Evolutionary conservation across 1,140 invertebrate genomes (phyloP).

Genomic region (Nasonia longicornis): DNA sequence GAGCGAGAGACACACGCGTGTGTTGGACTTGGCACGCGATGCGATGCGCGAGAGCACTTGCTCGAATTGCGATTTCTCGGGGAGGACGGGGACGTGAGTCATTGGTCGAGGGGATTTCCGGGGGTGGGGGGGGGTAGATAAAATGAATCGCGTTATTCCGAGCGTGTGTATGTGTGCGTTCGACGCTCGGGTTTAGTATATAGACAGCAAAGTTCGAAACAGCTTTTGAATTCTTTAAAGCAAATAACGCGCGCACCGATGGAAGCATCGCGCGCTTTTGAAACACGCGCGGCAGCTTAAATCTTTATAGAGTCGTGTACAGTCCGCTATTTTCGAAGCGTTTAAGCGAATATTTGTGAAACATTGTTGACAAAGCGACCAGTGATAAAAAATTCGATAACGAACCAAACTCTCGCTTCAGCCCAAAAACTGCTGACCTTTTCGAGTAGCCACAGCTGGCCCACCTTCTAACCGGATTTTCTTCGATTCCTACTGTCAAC

Average conservation of each 20-base stretch:
- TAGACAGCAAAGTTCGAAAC: no score
- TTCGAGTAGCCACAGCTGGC: not conserved
- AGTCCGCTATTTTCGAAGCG: no score
- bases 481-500: not conserved
- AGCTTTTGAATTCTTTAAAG: no score
- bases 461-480: not conserved
- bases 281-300: no score
- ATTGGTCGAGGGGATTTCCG: not conserved
- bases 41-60: constrained; percentile 37
- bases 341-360: no score
- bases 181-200: not conserved
- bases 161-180: not conserved
- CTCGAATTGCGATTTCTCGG: constrained; percentile 4
- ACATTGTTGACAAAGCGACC: no score
- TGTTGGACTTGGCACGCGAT: constrained; percentile 12
- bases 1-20: not conserved
- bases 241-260: no score
- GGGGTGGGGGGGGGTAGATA: not conserved
- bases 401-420: no score
- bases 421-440: not conserved
- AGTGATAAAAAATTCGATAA: no score
- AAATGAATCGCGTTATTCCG: not conserved
- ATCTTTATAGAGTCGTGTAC: no score
- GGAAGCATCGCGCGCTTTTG: no score
- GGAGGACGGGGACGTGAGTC: not conserved